Evolutionary conservation across 2,113 vertebrate species (phyloP).

Genomic region (Myrmecobius fasciatus): DNA sequence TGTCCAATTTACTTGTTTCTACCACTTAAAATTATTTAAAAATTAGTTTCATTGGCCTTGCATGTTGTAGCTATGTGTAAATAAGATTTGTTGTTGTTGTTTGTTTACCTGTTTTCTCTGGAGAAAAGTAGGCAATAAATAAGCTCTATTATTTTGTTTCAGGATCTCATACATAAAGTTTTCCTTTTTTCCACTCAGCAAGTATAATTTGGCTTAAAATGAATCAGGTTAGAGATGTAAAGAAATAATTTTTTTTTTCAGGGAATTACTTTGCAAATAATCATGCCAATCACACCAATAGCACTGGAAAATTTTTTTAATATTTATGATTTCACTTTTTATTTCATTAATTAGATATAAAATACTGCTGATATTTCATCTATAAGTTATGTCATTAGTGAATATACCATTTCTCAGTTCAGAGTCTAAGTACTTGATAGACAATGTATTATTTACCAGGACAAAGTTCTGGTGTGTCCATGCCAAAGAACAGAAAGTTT

Average conservation of each 20-base stretch:
- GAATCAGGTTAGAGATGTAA: neutral
- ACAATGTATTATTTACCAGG: slow-evolving; percentile 76
- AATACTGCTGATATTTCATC: slow-evolving; percentile 27
- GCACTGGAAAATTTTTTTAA: neutral
- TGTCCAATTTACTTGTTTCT: neutral
- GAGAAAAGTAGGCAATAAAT: neutral
- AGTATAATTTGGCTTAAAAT: neutral
- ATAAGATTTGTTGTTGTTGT: neutral
- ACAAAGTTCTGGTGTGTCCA: slow-evolving; percentile 74
- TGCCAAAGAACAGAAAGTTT: slow-evolving; percentile 71
- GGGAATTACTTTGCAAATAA: neutral
- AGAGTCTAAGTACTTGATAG: slow-evolving; percentile 72
- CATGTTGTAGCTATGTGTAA: neutral
- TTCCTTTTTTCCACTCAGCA: neutral
- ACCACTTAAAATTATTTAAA: neutral
- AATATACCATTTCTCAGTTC: slow-evolving; percentile 60
- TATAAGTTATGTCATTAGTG: slow-evolving; percentile 36
- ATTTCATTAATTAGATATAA: slow-evolving; percentile 27
- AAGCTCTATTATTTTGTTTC: neutral
- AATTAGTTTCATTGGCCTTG: neutral
- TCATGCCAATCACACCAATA: neutral
- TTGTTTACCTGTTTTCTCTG: neutral
- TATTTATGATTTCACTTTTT: neutral
- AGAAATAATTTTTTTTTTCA: neutral
- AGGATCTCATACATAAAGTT: neutral